These are phyloP conservation scores for Platyura marginata DNA, from an alignment of 1,140 invertebrate species.

Conservation along the genomic window DNA sequence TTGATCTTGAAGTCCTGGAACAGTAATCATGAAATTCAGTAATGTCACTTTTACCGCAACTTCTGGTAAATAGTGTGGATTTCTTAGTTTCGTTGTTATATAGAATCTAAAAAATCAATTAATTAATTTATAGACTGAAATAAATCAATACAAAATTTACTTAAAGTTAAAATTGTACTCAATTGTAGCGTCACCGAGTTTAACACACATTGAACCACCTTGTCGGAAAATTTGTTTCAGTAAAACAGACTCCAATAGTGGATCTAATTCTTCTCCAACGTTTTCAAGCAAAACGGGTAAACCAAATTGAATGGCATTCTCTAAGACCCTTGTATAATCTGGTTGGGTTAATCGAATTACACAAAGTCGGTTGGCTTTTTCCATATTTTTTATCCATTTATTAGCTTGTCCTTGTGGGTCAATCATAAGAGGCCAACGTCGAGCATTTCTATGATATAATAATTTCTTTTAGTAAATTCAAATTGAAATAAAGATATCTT, in stretches of 20 bases:
- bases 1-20: constrained; percentile 80
- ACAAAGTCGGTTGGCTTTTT: constrained; percentile 68
- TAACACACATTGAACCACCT: constrained; percentile 59
- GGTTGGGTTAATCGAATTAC: constrained; percentile 62
- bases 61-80: constrained; percentile 87
- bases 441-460: constrained; percentile 50
- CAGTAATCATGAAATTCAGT: constrained; percentile 87
- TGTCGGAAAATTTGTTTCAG: constrained; percentile 81
- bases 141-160: no score
- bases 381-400: constrained; percentile 89
- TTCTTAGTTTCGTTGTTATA: constrained; percentile 84
- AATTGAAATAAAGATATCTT: neutral
- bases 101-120: constrained; percentile 47
- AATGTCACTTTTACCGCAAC: constrained; percentile 80
- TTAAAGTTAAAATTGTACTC: constrained; percentile 76
- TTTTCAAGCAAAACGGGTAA: constrained; percentile 74
- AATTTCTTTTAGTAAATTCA: no score
- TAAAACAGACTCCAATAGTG: constrained; percentile 71
- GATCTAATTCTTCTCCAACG: constrained; percentile 75
- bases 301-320: constrained; percentile 88
- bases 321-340: constrained; percentile 70
- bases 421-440: constrained; percentile 82
- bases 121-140: no score
- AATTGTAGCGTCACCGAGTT: constrained; percentile 62
- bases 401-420: constrained; percentile 91